These are phyloP conservation scores for Thamnophis sirtalis DNA, from an alignment of 2,113 vertebrate species.

Conservation along the genomic window DNA sequence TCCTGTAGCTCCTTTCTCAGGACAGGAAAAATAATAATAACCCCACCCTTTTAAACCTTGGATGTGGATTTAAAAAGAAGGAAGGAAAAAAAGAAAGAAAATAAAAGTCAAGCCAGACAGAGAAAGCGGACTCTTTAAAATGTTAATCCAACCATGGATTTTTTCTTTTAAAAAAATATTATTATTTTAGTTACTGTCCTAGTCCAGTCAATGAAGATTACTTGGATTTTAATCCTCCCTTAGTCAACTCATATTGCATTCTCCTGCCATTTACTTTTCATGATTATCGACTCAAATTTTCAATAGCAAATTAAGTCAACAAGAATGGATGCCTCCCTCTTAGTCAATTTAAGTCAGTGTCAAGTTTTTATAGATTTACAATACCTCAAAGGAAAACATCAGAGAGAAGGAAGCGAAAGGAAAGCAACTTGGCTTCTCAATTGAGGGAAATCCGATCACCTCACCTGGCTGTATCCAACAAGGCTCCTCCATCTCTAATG, in stretches of 20 bases:
- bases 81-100: conserved; percentile 31
- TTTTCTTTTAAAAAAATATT: conserved; percentile 50
- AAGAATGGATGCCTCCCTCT: conserved; percentile 66
- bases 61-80: conserved; percentile 41
- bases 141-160: conserved; percentile 65
- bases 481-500: conserved; percentile 29
- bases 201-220: conserved; percentile 67
- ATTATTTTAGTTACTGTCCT: conserved; percentile 62
- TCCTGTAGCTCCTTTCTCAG: background rate
- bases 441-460: background rate
- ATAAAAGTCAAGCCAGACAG: conserved; percentile 21
- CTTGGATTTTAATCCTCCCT: conserved; percentile 70
- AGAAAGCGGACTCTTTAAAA: conserved; percentile 48
- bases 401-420: conserved; percentile 44
- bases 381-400: conserved; percentile 55
- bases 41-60: conserved; percentile 23
- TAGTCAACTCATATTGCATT: conserved; percentile 60
- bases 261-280: conserved; percentile 63
- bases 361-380: conserved; percentile 64
- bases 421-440: conserved; percentile 29
- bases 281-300: conserved; percentile 72
- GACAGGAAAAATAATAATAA: background rate
- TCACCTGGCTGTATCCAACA: conserved; percentile 5
- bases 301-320: conserved; percentile 71
- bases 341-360: conserved; percentile 63